Conservation (phyloP, 2,797 vertebrate species). For the Spinibarbus caldwelli region DNA sequence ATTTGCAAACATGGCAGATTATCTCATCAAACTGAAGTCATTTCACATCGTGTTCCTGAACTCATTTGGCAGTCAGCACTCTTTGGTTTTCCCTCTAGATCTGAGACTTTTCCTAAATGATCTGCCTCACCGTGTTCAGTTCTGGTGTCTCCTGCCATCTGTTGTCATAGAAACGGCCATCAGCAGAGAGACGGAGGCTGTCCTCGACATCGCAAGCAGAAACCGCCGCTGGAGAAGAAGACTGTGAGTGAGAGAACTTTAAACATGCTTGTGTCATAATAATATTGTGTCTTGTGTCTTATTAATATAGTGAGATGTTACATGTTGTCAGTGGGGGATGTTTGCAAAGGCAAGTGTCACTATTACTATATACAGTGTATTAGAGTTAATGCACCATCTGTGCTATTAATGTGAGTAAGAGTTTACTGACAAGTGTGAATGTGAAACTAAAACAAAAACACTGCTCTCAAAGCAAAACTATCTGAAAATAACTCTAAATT, state of each 20-base stretch:
- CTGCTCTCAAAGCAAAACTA: not conserved
- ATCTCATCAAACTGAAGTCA: not conserved
- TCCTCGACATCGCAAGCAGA: slow-evolving; percentile 61
- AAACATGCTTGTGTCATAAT: too few species aligned
- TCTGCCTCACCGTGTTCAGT: slow-evolving; percentile 9
- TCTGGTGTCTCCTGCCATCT: not conserved
- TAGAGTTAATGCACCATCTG: too few species aligned
- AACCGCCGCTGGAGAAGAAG: slow-evolving; percentile 71
- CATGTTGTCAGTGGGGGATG: not conserved
- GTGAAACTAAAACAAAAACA: not conserved
- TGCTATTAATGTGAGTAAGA: not conserved
- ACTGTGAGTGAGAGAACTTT: slow-evolving; percentile 70
- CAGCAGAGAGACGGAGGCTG: slow-evolving; percentile 67
- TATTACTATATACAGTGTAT: not conserved
- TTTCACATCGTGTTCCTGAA: not conserved
- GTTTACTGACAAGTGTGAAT: not conserved
- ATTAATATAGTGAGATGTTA: not conserved
- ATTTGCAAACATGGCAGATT: not conserved
- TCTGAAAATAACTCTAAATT: too few species aligned
- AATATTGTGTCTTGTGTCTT: too few species aligned
- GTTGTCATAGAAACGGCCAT: slow-evolving; percentile 65
- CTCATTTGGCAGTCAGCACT: not conserved
- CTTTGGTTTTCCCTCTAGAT: not conserved
- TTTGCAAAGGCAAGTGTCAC: not conserved
- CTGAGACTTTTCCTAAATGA: not conserved